Evolutionary conservation across 2,888 invertebrate genomes (phyloP).

Genomic region (Oxystoma pomonae): DNA sequence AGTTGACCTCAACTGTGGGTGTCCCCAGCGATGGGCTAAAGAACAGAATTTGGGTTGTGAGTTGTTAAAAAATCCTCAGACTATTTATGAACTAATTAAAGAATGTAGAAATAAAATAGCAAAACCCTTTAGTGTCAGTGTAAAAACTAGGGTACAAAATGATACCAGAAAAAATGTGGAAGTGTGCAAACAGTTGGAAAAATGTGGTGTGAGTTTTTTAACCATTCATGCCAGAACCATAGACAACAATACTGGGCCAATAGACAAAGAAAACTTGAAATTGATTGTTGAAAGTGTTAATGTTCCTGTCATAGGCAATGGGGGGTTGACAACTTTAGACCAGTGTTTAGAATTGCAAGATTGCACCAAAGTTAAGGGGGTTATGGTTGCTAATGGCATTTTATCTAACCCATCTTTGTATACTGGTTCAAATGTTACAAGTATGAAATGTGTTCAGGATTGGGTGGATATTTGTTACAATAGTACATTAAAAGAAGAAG

Average conservation of each 20-base stretch:
- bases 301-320: constrained; percentile 90
- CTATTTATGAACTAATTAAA: constrained; percentile 74
- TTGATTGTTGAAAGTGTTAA: constrained; percentile 65
- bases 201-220: constrained; percentile 83
- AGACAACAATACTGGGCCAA: constrained; percentile 68
- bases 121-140: constrained; percentile 78
- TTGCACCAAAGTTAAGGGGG: constrained; percentile 69
- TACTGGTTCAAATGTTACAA: constrained; percentile 65
- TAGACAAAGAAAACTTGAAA: constrained; percentile 67
- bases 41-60: constrained; percentile 86
- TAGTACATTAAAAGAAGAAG: constrained; percentile 41
- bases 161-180: constrained; percentile 70
- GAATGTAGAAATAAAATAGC: constrained; percentile 70
- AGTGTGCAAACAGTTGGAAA: constrained; percentile 74
- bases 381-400: constrained; percentile 92
- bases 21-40: constrained; percentile 95
- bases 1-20: constrained; percentile 95
- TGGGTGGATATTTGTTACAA: constrained; percentile 72
- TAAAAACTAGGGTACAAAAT: constrained; percentile 82
- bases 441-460: constrained; percentile 70
- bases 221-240: constrained; percentile 92
- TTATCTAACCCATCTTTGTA: constrained; percentile 90
- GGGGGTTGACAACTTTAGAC: constrained; percentile 72
- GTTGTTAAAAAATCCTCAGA: constrained; percentile 76
- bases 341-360: constrained; percentile 66